These are phyloP conservation scores for Nyleta sp. DNA, from an alignment of 2,888 invertebrate genomes.

Conservation along the genomic window DNA sequence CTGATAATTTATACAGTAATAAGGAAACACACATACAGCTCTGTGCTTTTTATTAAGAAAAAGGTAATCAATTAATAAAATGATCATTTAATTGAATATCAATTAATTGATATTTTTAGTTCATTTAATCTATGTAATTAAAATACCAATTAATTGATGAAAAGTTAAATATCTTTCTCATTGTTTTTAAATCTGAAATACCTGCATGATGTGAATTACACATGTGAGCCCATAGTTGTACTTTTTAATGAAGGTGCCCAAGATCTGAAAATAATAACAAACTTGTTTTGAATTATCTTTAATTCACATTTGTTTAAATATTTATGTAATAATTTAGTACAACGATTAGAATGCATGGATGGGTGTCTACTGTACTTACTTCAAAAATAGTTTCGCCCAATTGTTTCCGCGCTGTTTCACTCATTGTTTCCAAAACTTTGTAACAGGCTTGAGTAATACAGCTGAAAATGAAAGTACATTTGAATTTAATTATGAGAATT, in stretches of 20 bases:
- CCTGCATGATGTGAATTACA: constrained; percentile 87
- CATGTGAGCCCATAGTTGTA: constrained; percentile 93
- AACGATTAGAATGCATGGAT: too few species aligned
- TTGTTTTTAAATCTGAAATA: constrained; percentile 68
- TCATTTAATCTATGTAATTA: constrained; percentile 8
- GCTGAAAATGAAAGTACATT: background rate
- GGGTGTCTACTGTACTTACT: too few species aligned
- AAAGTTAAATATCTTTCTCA: too few species aligned
- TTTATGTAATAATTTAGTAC: too few species aligned
- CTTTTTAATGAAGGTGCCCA: constrained; percentile 91
- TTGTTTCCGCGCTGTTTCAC: constrained; percentile 85
- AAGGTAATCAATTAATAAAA: too few species aligned
- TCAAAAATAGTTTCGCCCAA: constrained; percentile 86
- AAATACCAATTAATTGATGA: too few species aligned
- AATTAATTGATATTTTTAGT: too few species aligned
- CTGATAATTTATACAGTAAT: background rate
- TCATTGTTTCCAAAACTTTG: constrained; percentile 86
- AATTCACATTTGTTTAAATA: background rate
- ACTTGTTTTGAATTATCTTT: background rate
- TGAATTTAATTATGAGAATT: too few species aligned
- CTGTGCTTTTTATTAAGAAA: too few species aligned
- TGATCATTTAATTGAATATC: too few species aligned
- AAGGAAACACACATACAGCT: too few species aligned
- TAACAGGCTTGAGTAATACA: constrained; percentile 89
- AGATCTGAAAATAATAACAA: constrained; percentile 84